phyloP scores from a whole-genome alignment of 2,113 vertebrate genomes.

The Tauraco erythrolophus region DNA sequence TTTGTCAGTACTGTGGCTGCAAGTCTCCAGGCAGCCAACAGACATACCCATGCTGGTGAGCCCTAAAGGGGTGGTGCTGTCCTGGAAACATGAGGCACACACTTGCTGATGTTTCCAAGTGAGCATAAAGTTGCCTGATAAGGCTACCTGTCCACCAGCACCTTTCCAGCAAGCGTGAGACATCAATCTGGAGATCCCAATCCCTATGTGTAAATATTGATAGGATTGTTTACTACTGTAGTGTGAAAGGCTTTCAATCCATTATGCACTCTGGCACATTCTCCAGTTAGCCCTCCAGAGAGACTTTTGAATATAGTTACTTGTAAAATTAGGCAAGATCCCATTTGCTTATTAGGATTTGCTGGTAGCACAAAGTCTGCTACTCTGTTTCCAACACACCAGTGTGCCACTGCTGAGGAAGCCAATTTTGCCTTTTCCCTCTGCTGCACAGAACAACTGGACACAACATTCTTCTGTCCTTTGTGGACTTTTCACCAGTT shows the following conservation, averaged over 20 bases:
- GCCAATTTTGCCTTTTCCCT: not conserved
- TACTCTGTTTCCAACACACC: not conserved
- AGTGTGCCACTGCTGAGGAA: not conserved
- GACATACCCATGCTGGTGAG: not conserved
- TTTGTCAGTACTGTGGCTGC: not conserved
- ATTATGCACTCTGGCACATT: not conserved
- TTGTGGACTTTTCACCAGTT: not conserved
- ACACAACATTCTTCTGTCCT: not conserved
- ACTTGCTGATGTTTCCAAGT: not conserved
- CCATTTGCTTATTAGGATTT: not conserved
- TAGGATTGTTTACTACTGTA: not conserved
- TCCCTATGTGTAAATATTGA: not conserved
- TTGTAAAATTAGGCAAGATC: not conserved
- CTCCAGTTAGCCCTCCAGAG: not conserved
- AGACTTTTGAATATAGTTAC: not conserved
- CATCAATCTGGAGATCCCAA: not conserved
- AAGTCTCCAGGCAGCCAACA: not conserved
- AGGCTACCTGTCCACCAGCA: not conserved
- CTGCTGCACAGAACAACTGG: fast-evolving
- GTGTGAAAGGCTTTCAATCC: not conserved
- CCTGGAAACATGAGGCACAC: not conserved
- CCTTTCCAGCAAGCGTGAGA: not conserved
- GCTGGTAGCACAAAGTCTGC: not conserved
- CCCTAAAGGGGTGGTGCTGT: not conserved
- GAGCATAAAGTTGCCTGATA: not conserved